A percentile compares a stretch with the other conserved stretches of the same genome.
phyloP scores from a whole-genome alignment of 2,888 invertebrate genomes.

The Volucella bombylans region DNA sequence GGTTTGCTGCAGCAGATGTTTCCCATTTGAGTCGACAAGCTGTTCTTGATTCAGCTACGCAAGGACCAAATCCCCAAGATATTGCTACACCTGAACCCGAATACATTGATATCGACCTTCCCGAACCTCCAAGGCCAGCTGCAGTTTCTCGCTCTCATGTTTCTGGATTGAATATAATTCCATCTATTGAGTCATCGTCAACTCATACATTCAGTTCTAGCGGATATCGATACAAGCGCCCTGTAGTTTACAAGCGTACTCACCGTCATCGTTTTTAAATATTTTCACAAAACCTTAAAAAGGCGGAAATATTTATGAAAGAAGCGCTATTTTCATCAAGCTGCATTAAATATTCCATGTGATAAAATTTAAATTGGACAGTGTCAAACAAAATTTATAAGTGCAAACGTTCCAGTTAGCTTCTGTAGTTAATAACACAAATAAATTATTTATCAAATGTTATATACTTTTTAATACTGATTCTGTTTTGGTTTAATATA shows the following conservation, averaged over 20 bases:
- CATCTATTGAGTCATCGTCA: constrained; percentile 61
- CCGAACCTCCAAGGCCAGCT: constrained; percentile 76
- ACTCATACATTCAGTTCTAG: constrained; percentile 67
- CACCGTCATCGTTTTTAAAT: constrained; percentile 76
- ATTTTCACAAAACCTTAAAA: not conserved
- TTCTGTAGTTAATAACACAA: constrained; percentile 53
- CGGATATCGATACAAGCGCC: constrained; percentile 80
- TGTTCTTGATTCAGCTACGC: constrained; percentile 81
- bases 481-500: no score
- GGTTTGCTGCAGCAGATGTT: constrained; percentile 76
- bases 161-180: constrained; percentile 47
- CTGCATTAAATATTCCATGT: constrained; percentile 48
- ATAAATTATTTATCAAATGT: constrained; percentile 67
- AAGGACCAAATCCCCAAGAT: constrained; percentile 82
- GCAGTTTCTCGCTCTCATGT: constrained; percentile 74
- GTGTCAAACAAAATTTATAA: constrained; percentile 35
- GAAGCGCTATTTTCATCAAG: constrained; percentile 36
- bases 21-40: constrained; percentile 72
- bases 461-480: not conserved
- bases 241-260: constrained; percentile 78
- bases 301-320: constrained; percentile 12
- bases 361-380: constrained; percentile 54
- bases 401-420: constrained; percentile 47
- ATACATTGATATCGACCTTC: constrained; percentile 81
- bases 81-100: constrained; percentile 82